A percentile compares a stretch with the other conserved stretches of the same genome.
These are phyloP conservation scores for Philhelius pedissequus DNA, from an alignment of 2,888 invertebrate genomes.

Conservation along the genomic window DNA sequence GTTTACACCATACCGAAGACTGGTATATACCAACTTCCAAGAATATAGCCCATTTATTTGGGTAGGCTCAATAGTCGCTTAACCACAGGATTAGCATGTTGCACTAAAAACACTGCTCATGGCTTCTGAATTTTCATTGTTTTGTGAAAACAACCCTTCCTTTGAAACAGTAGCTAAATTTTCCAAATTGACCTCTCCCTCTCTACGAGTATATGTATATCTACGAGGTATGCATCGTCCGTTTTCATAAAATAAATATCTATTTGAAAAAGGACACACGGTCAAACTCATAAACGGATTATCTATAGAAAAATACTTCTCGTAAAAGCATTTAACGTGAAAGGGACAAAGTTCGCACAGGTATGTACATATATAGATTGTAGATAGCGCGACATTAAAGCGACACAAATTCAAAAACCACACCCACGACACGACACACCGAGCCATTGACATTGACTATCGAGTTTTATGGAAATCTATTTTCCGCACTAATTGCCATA, in stretches of 20 bases:
- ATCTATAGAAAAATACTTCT: constrained; percentile 22
- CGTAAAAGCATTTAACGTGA: constrained; percentile 35
- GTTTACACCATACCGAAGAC: no score
- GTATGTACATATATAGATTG: no score
- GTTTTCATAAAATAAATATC: neutral
- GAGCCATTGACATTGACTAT: neutral
- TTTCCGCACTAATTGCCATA: constrained; percentile 53
- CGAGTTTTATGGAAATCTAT: constrained; percentile 23
- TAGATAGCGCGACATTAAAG: constrained; percentile 29
- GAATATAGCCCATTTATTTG: constrained; percentile 71
- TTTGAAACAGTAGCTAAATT: constrained; percentile 63
- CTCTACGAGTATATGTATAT: no score
- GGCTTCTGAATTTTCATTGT: constrained; percentile 39
- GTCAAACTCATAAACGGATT: constrained; percentile 60
- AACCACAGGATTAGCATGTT: constrained; percentile 78
- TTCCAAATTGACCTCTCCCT: constrained; percentile 63
- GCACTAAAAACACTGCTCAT: constrained; percentile 65
- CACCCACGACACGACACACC: no score
- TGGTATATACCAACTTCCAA: no score
- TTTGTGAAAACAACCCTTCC: constrained; percentile 46
- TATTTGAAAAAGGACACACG: constrained; percentile 3
- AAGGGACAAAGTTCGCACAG: neutral
- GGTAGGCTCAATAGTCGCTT: constrained; percentile 75
- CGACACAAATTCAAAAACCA: constrained; percentile 37
- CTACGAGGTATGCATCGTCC: neutral